Base-by-base conservation (phyloP, 2,797 vertebrate genomes). In the Spondyliosoma cantharus region DNA sequence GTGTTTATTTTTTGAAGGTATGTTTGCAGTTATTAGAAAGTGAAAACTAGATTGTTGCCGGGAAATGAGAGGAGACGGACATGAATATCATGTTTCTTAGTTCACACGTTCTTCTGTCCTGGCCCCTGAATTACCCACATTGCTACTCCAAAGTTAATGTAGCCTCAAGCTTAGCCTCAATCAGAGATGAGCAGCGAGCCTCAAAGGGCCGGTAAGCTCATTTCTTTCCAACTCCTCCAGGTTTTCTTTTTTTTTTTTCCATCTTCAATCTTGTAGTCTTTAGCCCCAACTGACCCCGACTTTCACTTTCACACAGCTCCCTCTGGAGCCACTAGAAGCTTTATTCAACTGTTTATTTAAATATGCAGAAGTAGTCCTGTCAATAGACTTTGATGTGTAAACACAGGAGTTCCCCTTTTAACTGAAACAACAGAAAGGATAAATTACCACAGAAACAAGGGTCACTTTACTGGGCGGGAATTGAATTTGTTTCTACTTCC, bases 61-160 rank as follows among this genome's bases (percentile, higher is more conserved):
- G 82, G 63, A 80, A 76, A 76, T 76, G 57, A 59, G 7, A 5
- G 52, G 45, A 63, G 49, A 58, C 72, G 27, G 49, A 61, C 25
- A 24, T 9, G 17, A 5, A 69, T 56, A 43, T 43, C 3, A 20
- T 52, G 1, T 16, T 52, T 52, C 37, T 29, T 6, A 46, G 17
- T 25, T 2, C 3, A 46, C 1, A 2, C 15, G 1, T 64, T 29
- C 6, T 29, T 66, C n/a, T 27, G 42, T 52, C 22, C 27, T 29
- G 27, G n/a, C 52, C 11, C 1, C 3, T 29, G 2, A 16, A 29
- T 16, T 58, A 32, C 13, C 43, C 20, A 32, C 24, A 70, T 11
- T 17, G 42, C 42, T 27, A 12, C 16, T 43, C 16, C 5, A 43
- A 29, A 20, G 24, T 45, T 49, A 29, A 37, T 37, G 25, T 29